Base-by-base conservation (phyloP, 1,140 invertebrate species). In the Physella acuta region DNA sequence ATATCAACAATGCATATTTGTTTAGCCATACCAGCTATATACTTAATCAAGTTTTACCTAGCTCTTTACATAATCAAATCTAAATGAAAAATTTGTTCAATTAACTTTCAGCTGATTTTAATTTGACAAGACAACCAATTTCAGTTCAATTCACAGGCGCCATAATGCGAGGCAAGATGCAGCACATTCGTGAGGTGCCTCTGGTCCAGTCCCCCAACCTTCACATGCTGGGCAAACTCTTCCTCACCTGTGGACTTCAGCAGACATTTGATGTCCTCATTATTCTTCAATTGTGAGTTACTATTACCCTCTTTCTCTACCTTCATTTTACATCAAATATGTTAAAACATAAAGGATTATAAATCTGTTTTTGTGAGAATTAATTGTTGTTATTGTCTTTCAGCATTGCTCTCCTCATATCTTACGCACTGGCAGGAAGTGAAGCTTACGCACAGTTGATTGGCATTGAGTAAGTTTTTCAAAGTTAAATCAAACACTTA, bases 401-500 rank as follows among this genome's bases (percentile, higher is more conserved):
- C 76, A 83, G 81, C 69, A 70, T 83, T 61, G 80, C 80, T 17
- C 63, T 83, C 34, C 59, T 81, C 4, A 80, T 83, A 62, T 81
- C 79, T 61, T 83, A 83, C 75, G 75, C 80, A 28, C 68, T 83
- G 56, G 81, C 81, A 61, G 81, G 81, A 30, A 82, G 80, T 77
- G 80, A 83, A 68, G 81, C 80, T 5, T 82, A 77, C 68, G 80
- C 80, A 37, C 63, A 81, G 52, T 30, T 83, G 16, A 75, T 81
- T 49, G 77, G 76, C 49, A 72, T 80, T n/a, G 62, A 76, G 81
- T 82, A 77, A 76, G 77, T 76, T 58, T 37, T 17, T 53, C n/a
- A 49, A 49, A 49, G n/a, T 49, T n/a, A 49, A n/a, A n/a, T n/a
- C n/a, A n/a, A n/a, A n/a, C n/a, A n/a, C n/a, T n/a, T n/a, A n/a